Conservation (phyloP, 2,113 vertebrate species). For the Microtus montanus region DNA sequence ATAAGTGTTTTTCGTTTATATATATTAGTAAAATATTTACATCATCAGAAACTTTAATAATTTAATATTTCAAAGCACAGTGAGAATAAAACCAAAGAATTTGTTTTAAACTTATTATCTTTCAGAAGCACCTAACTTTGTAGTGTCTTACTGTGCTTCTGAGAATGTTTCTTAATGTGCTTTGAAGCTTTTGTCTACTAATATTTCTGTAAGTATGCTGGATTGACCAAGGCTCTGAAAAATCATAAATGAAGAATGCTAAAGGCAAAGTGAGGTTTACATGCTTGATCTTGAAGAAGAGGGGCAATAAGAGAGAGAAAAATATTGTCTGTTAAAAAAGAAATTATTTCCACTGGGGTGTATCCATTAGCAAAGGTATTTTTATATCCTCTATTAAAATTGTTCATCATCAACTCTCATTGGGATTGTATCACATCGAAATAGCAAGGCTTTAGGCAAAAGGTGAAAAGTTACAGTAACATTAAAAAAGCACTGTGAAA, state of each 20-base stretch:
- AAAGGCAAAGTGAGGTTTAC: conserved; percentile 52
- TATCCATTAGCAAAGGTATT: conserved; percentile 36
- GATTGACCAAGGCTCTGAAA: neutral
- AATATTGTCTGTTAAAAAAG: conserved; percentile 45
- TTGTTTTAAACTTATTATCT: neutral
- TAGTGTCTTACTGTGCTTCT: neutral
- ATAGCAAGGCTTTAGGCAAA: conserved; percentile 63
- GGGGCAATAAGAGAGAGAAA: conserved; percentile 40
- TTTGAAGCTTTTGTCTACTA: neutral
- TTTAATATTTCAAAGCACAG: neutral
- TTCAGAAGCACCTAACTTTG: neutral
- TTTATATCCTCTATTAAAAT: conserved; percentile 66
- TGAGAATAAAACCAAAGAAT: conserved; percentile 14
- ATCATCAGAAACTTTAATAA: neutral
- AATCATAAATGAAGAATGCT: conserved; percentile 11
- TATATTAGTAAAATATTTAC: neutral
- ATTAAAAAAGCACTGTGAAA: conserved; percentile 44
- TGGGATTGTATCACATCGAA: conserved; percentile 39
- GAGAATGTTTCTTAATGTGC: neutral
- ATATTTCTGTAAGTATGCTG: conserved; percentile 4
- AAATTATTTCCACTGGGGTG: conserved; percentile 59
- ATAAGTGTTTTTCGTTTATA: neutral
- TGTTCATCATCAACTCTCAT: conserved; percentile 52
- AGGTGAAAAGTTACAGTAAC: conserved; percentile 61
- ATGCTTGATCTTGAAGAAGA: conserved; percentile 52